phyloP scores from a whole-genome alignment of 1,140 invertebrate species.

The Glossosoma conforme region DNA sequence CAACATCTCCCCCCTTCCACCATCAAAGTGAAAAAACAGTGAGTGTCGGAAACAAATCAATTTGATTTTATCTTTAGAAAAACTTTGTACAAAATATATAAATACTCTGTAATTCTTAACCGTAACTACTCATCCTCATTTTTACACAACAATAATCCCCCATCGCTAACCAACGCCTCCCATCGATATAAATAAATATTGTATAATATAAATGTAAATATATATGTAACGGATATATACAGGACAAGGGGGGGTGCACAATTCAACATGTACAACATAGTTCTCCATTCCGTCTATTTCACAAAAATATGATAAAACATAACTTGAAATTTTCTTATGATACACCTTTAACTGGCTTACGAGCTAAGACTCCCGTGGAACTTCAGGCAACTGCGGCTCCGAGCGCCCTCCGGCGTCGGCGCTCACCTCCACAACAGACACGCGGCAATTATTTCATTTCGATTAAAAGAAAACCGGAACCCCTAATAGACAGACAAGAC shows the following conservation, averaged over 20 bases:
- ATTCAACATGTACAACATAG: slow-evolving; percentile 37
- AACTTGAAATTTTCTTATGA: slow-evolving; percentile 37
- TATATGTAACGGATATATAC: slow-evolving; percentile 30
- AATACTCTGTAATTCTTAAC: slow-evolving; percentile 53
- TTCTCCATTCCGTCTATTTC: slow-evolving; percentile 42
- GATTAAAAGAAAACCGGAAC: slow-evolving; percentile 33
- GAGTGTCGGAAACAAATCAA: slow-evolving; percentile 30
- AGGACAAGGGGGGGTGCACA: slow-evolving; percentile 29
- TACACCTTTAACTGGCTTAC: slow-evolving; percentile 31
- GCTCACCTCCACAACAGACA: slow-evolving; percentile 35
- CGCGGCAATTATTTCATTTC: slow-evolving; percentile 35
- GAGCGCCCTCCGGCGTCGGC: slow-evolving; percentile 6
- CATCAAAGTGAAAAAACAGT: slow-evolving; percentile 30
- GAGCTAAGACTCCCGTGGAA: slow-evolving; percentile 26
- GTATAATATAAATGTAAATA: slow-evolving; percentile 20
- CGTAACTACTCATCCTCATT: too few relatives aligned
- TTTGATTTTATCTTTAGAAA: slow-evolving; percentile 53
- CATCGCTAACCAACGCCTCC: slow-evolving; percentile 47
- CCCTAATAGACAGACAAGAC: slow-evolving; percentile 21
- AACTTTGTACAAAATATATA: slow-evolving; percentile 55
- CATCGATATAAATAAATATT: slow-evolving; percentile 43
- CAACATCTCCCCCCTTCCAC: slow-evolving; percentile 22
- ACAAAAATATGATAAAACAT: slow-evolving; percentile 42
- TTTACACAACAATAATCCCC: too few relatives aligned
- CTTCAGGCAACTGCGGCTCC: slow-evolving; percentile 10